phyloP scores from a whole-genome alignment of 2,888 invertebrate species.

The Atrina japonica region DNA sequence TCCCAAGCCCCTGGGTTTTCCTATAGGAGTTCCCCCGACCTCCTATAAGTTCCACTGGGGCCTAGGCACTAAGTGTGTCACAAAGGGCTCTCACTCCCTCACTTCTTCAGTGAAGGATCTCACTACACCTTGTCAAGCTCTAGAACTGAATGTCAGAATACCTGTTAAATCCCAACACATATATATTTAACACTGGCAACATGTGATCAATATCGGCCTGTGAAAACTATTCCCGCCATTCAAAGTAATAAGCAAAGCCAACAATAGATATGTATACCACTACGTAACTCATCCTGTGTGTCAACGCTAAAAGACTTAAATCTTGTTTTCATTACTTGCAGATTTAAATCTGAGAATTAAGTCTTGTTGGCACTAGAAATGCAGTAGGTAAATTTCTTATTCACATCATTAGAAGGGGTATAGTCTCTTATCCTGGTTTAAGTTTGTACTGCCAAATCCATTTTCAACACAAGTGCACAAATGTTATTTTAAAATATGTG shows the following conservation, averaged over 20 bases:
- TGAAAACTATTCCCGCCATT: slow-evolving; percentile 19
- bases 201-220: background rate
- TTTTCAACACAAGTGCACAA: too few relatives aligned
- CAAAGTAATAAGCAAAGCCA: background rate
- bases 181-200: slow-evolving; percentile 21
- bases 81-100: too few relatives aligned
- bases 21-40: slow-evolving; percentile 42
- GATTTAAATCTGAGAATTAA: slow-evolving; percentile 9
- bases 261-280: slow-evolving; percentile 8
- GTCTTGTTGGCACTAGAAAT: background rate
- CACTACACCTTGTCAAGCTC: too few relatives aligned
- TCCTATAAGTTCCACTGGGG: slow-evolving; percentile 31
- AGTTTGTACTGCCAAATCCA: too few relatives aligned
- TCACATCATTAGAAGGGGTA: too few relatives aligned
- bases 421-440: too few relatives aligned
- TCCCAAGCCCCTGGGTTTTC: slow-evolving; percentile 37
- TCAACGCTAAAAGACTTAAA: background rate
- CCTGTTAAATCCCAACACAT: background rate
- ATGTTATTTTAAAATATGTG: too few relatives aligned
- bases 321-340: slow-evolving; percentile 1
- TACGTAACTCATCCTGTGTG: slow-evolving; percentile 15
- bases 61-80: too few relatives aligned
- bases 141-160: too few relatives aligned
- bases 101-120: too few relatives aligned
- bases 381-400: too few relatives aligned